Base-by-base conservation (phyloP, 2,888 invertebrate species). In the Amblyteles armatorius region DNA sequence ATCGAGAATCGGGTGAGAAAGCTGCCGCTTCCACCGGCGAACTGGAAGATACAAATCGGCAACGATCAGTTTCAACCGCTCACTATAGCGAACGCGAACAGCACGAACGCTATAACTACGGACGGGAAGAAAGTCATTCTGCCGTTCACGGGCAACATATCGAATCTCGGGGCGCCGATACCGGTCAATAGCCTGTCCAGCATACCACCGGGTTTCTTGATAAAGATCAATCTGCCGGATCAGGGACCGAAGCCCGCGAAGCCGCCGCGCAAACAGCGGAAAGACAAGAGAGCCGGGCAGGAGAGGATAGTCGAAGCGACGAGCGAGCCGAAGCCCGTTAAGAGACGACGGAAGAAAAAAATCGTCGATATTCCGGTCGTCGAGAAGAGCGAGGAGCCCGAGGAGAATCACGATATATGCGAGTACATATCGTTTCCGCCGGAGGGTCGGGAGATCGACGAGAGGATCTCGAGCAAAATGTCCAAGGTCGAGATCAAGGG, bases 131-230 rank as follows among this genome's bases (percentile, higher is more conserved):
- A 94, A 84, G 90, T 94, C 5, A 92, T 94, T 84, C 68, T 94
- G 22, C 93, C 93, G n/a, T 93, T 94, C 84, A 84, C 93, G 6
- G 92, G 92, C 0, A 91, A 94, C 81, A 92, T 94, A 84, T 90
- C 94, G 40, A 92, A 90, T 82, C 88, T 93, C 50, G 94, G 93
- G 4, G 90, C 92, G 40, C 94, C 94, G 2, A 94, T 94, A 81
- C 94, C 93, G 16, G 94, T 94, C 0, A 88, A 93, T 48, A 94
- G 94, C 88, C 87, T 94, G 9, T 92, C 94, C 13, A 92, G 92
- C 79, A 93, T 94, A 73, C 94, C 94, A 13, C 94, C 94, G 6
- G 94, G 94, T 44, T 88, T 94, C 22, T 81, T 94, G 22, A 93
- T 94, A 29, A 94, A 94, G 81, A 94, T 94, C 22, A 91, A 93